Base-by-base conservation (phyloP, 2,888 invertebrate species). In the Hermaeophaga mercurialis region DNA sequence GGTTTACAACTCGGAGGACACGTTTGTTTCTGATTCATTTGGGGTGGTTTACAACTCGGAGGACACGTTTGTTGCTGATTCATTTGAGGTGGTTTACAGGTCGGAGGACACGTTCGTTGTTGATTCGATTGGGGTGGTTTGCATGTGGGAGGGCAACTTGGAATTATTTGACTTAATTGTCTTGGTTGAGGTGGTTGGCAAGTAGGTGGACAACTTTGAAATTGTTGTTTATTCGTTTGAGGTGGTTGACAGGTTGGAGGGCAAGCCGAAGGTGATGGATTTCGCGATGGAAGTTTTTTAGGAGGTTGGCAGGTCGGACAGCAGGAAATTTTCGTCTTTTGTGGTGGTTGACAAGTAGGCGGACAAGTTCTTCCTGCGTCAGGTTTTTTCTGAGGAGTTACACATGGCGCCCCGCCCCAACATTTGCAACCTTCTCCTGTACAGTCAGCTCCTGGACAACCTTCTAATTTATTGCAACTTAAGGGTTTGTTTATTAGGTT, bases 341-440 rank as follows among this genome's bases (percentile, higher is more conserved):
- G 38, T 15, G n/a, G 38, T 15, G 38, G 38, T 38, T 17, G 6
- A 12, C 38, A 38, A 15, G 28, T 28, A 2, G 28, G 28, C 5
- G 38, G 38, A 38, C 38, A 38, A 15, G 9, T 11, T 17, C 17
- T 15, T 17, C 17, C 7, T 38, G 7, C 17, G 3, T 33, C 11
- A 11, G n/a, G 33, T 33, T 33, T 11, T 11, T 34, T 11, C 11
- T 34, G n/a, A 14, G 15, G 4, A 11, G 6, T 11, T n/a, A 14
- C 15, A 15, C 22, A 22, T 6, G 41, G 41, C 6, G n/a, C 41
- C 4, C 11, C 43, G 4, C 43, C 43, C 43, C 43, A 43, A 11
- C 43, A 43, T 8, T 5, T 15, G 11, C 43, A 43, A 24, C 24
- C 43, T 15, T 24, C 5, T 9, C 43, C 43, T 8, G 43, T 43